These are phyloP conservation scores for Hyperopisus bebe DNA, from an alignment of 2,113 vertebrate species.

Conservation along the genomic window DNA sequence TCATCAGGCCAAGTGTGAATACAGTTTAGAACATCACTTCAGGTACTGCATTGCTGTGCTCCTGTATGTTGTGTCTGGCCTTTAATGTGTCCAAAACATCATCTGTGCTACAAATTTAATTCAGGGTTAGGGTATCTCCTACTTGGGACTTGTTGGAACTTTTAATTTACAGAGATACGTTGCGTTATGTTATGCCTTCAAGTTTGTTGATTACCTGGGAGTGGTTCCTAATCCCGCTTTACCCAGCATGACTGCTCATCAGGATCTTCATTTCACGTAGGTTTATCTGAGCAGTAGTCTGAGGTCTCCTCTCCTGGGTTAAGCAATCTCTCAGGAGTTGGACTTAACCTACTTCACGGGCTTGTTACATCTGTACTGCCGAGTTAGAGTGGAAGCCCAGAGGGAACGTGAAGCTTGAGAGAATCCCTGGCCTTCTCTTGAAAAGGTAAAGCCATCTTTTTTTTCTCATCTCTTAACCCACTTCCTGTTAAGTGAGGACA, in stretches of 20 bases:
- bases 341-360: conserved; percentile 18
- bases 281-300: neutral
- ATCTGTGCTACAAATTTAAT: neutral
- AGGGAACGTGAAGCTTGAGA: neutral
- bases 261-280: neutral
- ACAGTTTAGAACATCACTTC: neutral
- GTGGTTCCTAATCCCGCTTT: neutral
- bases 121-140: neutral
- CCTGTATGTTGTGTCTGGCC: neutral
- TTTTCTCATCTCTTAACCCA: conserved; percentile 14
- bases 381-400: neutral
- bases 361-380: conserved; percentile 8
- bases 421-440: neutral
- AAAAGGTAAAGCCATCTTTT: conserved; percentile 12
- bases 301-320: neutral
- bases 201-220: neutral
- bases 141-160: neutral
- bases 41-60: neutral
- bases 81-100: neutral
- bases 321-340: neutral
- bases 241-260: neutral
- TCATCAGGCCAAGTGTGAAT: neutral
- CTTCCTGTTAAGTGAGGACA: conserved; percentile 1
- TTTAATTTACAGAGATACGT: neutral
- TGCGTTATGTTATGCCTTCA: neutral